These are phyloP conservation scores for Anguilla japonica DNA, from an alignment of 2,113 vertebrate genomes.

Conservation along the genomic window DNA sequence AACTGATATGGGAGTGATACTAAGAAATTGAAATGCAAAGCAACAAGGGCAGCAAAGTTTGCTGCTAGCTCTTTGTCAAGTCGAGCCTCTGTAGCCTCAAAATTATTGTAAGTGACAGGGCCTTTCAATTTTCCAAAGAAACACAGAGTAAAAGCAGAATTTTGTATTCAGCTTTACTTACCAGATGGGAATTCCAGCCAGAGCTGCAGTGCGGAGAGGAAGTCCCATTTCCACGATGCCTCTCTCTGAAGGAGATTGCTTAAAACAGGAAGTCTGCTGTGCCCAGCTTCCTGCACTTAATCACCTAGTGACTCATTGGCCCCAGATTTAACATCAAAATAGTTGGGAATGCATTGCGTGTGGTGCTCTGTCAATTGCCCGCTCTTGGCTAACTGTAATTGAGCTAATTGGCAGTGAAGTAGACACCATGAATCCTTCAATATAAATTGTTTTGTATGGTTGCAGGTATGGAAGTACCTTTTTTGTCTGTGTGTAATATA, in stretches of 20 bases:
- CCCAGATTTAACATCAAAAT: not conserved
- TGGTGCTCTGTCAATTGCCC: not conserved
- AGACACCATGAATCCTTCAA: not conserved
- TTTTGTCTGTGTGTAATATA: not conserved
- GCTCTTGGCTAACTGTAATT: not conserved
- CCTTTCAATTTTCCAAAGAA: too few species aligned
- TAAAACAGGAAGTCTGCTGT: slow-evolving; percentile 25
- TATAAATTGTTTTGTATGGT: not conserved
- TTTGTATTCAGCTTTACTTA: not conserved
- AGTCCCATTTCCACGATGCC: slow-evolving; percentile 12
- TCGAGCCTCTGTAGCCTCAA: not conserved
- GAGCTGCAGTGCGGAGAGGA: slow-evolving; percentile 22
- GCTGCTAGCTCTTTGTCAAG: not conserved
- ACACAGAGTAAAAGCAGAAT: not conserved
- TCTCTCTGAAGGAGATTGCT: slow-evolving; percentile 29
- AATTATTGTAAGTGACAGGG: not conserved
- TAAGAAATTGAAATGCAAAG: not conserved
- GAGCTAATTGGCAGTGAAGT: not conserved
- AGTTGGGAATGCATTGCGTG: not conserved
- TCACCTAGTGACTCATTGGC: not conserved
- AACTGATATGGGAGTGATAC: not conserved
- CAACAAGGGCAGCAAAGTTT: not conserved
- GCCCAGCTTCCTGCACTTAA: not conserved
- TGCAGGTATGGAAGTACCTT: not conserved
- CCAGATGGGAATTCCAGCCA: slow-evolving; percentile 12